Conservation (phyloP, 2,888 invertebrate species). For the Agelastica alni region DNA sequence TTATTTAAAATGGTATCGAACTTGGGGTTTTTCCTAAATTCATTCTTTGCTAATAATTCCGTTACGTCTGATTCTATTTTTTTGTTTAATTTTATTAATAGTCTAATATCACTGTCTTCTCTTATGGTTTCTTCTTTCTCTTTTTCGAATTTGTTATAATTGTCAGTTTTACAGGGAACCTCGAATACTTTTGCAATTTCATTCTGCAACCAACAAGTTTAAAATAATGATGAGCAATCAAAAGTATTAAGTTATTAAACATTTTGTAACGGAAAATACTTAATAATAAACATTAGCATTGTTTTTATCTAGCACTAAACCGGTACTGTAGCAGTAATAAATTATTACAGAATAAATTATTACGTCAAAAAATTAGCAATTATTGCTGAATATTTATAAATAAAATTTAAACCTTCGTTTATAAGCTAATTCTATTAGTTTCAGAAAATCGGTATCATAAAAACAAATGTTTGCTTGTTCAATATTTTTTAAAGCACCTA, state of each 20-base stretch:
- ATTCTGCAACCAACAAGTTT: conserved; percentile 45
- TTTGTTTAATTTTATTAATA: conserved; percentile 42
- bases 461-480: background rate
- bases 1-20: conserved; percentile 26
- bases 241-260: too few relatives aligned
- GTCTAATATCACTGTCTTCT: conserved; percentile 38
- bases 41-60: conserved; percentile 41
- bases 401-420: too few relatives aligned
- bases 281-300: too few relatives aligned
- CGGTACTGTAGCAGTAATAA: too few relatives aligned
- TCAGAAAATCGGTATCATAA: background rate
- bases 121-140: conserved; percentile 22
- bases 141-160: conserved; percentile 28
- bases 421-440: background rate
- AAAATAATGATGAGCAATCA: too few relatives aligned
- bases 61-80: conserved; percentile 45
- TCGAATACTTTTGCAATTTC: conserved; percentile 47
- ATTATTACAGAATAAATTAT: too few relatives aligned
- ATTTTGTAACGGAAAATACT: too few relatives aligned
- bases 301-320: too few relatives aligned
- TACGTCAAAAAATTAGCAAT: too few relatives aligned
- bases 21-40: conserved; percentile 30
- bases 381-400: too few relatives aligned
- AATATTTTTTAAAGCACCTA: conserved; percentile 3
- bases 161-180: conserved; percentile 35